A percentile compares a stretch with the other conserved stretches of the same genome.
phyloP scores from a whole-genome alignment of 2,113 vertebrate species.

The Reinhardtius hippoglossoides region DNA sequence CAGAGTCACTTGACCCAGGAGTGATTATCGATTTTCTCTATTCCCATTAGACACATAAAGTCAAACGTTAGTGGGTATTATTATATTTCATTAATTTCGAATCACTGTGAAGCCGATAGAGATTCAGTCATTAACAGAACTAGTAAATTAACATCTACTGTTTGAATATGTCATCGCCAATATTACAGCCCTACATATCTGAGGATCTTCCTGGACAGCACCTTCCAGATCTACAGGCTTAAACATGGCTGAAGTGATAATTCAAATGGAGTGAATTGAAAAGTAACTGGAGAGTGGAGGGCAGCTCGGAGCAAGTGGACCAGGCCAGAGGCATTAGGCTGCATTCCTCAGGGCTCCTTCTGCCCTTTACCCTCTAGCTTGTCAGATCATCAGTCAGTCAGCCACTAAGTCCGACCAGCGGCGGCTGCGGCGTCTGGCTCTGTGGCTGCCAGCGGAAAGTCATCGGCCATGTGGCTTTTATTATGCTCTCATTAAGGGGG shows the following conservation, averaged over 20 bases:
- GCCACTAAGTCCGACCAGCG: constrained; percentile 18
- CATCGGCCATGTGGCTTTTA: constrained; percentile 80
- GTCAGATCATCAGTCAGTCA: constrained; percentile 55
- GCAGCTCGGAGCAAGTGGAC: constrained; percentile 3
- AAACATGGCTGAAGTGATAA: not conserved
- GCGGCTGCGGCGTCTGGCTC: constrained; percentile 41
- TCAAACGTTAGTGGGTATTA: too few relatives aligned
- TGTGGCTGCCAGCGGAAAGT: constrained; percentile 75
- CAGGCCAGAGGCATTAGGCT: constrained; percentile 35
- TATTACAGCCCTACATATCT: constrained; percentile 1
- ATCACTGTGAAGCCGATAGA: too few relatives aligned
- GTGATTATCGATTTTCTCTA: too few relatives aligned
- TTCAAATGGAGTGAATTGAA: not conserved
- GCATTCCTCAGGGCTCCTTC: constrained; percentile 52
- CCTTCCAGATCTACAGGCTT: not conserved
- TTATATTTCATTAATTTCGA: too few relatives aligned
- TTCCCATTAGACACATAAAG: not conserved
- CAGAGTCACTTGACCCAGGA: too few relatives aligned
- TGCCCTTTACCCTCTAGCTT: constrained; percentile 56
- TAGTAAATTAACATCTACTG: not conserved
- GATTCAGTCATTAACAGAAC: too few relatives aligned
- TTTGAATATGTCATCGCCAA: not conserved
- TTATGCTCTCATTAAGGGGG: constrained; percentile 73
- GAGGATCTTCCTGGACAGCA: not conserved
- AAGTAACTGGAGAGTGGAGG: not conserved